Conservation (phyloP, 2,888 invertebrate species). For the Lysandra bellargus region DNA sequence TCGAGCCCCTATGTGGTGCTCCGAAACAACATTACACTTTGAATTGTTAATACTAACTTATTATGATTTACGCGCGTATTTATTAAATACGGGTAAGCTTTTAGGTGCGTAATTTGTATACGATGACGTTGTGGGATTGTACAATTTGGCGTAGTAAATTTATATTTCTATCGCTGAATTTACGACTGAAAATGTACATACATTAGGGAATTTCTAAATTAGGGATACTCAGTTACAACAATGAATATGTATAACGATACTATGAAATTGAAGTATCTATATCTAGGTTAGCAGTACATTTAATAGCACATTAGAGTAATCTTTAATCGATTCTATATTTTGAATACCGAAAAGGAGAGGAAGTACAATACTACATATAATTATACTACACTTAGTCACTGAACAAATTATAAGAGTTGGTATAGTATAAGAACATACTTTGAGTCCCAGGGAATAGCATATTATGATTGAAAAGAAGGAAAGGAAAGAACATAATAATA, state of each 20-base stretch:
- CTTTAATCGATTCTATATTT: too few relatives aligned
- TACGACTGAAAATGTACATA: not conserved
- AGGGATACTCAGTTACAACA: not conserved
- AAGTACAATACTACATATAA: too few relatives aligned
- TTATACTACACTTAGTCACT: too few relatives aligned
- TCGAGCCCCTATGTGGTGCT: not conserved
- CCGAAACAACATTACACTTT: conserved; percentile 19
- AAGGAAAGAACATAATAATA: too few relatives aligned
- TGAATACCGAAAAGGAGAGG: too few relatives aligned
- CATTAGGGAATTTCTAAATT: not conserved
- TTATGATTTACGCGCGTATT: conserved; percentile 18
- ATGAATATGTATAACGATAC: not conserved
- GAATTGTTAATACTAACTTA: conserved; percentile 25
- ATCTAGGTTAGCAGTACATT: too few relatives aligned
- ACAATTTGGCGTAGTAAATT: not conserved
- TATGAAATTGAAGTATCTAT: too few relatives aligned
- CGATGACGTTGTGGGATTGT: not conserved
- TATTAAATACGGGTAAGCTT: conserved; percentile 15
- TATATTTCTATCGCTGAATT: not conserved
- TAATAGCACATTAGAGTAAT: too few relatives aligned
- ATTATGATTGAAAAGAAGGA: too few relatives aligned
- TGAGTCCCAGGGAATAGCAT: too few relatives aligned
- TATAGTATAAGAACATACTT: too few relatives aligned
- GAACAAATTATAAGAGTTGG: too few relatives aligned
- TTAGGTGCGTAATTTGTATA: conserved; percentile 9